A percentile compares a stretch with the other conserved stretches of the same genome.
These are phyloP conservation scores for Apamea epomidion DNA, from an alignment of 2,888 invertebrate genomes.

Conservation along the genomic window DNA sequence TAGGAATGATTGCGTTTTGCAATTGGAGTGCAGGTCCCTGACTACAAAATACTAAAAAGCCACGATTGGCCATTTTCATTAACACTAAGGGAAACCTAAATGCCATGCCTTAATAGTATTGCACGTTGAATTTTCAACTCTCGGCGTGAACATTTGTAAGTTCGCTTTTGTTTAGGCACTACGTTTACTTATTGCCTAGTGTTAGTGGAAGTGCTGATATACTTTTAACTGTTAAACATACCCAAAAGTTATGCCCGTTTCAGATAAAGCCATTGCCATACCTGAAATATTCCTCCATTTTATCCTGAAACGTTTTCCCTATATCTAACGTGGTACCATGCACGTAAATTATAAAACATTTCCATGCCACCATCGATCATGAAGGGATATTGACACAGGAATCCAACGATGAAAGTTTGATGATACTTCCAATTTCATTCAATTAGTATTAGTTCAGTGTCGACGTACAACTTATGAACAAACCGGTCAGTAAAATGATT, in stretches of 20 bases:
- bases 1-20: background rate
- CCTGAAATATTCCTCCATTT: background rate
- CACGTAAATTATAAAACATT: slow-evolving; percentile 10
- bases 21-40: background rate
- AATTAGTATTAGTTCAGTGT: slow-evolving; percentile 28
- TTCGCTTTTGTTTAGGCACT: background rate
- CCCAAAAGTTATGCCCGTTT: background rate
- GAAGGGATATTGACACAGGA: slow-evolving; percentile 41
- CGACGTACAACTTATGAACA: background rate
- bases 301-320: slow-evolving; percentile 5
- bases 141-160: background rate
- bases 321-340: slow-evolving; percentile 2
- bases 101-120: background rate
- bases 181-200: background rate
- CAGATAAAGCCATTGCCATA: background rate
- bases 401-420: slow-evolving; percentile 36
- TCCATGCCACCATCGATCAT: slow-evolving; percentile 33
- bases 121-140: background rate
- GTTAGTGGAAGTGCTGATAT: background rate
- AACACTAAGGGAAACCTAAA: background rate
- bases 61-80: background rate
- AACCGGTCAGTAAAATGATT: slow-evolving; percentile 4
- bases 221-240: background rate
- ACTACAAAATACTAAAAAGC: background rate
- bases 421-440: slow-evolving; percentile 39